Conservation (phyloP, 2,797 vertebrate genomes). For the Esox lucius region DNA sequence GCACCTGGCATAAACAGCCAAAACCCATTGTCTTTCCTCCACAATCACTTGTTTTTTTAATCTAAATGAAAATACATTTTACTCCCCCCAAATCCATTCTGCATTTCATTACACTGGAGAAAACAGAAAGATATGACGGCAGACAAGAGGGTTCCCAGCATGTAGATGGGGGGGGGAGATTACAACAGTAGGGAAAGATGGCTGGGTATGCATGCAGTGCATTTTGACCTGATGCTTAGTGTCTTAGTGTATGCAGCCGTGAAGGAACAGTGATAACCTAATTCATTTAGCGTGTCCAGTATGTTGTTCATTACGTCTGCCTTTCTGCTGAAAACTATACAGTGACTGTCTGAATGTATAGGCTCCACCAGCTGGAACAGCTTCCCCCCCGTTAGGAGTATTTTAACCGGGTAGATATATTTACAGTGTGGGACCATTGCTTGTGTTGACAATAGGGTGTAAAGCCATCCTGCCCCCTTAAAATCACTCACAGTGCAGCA, state of each 20-base stretch:
- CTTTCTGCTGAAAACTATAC: background rate
- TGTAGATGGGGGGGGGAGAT: constrained; percentile 1
- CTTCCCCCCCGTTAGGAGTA: background rate
- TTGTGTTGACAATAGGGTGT: constrained; percentile 35
- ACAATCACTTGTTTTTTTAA: constrained; percentile 38
- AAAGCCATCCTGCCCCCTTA: constrained; percentile 40
- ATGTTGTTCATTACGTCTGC: background rate
- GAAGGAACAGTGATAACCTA: background rate
- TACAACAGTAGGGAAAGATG: constrained; percentile 10
- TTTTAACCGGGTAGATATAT: background rate
- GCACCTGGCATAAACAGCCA: constrained; percentile 73
- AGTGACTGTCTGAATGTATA: background rate
- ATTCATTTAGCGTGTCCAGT: background rate
- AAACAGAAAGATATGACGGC: constrained; percentile 38
- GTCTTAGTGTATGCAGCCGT: background rate
- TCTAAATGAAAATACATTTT: constrained; percentile 39
- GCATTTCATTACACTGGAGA: constrained; percentile 10
- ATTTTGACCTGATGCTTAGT: constrained; percentile 39
- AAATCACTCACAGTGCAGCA: constrained; percentile 16
- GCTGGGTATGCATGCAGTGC: constrained; percentile 34
- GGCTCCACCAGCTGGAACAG: background rate
- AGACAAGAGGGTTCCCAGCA: background rate
- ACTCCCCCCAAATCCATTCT: constrained; percentile 32
- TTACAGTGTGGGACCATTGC: constrained; percentile 36
- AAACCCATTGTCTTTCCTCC: constrained; percentile 66